Conservation (phyloP, 1,140 invertebrate genomes). For the Lasioglossum albipes region DNA sequence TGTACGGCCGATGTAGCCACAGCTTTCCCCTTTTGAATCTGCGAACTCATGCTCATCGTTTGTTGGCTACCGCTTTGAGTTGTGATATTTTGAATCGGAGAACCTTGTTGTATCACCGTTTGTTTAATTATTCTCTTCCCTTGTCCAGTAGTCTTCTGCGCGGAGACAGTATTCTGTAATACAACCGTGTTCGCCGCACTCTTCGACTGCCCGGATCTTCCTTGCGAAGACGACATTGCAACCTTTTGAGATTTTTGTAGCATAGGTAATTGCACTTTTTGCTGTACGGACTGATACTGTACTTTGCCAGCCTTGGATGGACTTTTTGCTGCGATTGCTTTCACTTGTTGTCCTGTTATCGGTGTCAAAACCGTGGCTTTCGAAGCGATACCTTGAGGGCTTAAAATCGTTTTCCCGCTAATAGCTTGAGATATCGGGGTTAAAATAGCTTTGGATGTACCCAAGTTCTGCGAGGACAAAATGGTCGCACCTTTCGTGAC, state of each 20-base stretch:
- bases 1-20: conserved; percentile 50
- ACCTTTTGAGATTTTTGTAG: conserved; percentile 68
- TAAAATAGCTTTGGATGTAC: conserved; percentile 80
- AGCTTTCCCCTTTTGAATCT: conserved; percentile 60
- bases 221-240: conserved; percentile 52
- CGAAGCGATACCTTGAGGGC: conserved; percentile 64
- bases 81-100: conserved; percentile 45
- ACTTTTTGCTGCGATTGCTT: conserved; percentile 75
- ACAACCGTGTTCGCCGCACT: conserved; percentile 57
- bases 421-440: conserved; percentile 69
- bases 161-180: conserved; percentile 58
- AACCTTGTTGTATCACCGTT: conserved; percentile 49
- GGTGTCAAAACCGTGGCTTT: conserved; percentile 79
- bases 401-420: conserved; percentile 62
- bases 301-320: conserved; percentile 70
- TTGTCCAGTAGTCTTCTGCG: conserved; percentile 47
- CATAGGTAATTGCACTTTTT: conserved; percentile 71
- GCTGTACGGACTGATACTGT: conserved; percentile 68
- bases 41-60: conserved; percentile 33
- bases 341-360: conserved; percentile 77
- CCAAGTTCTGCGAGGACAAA: conserved; percentile 62
- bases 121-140: conserved; percentile 66
- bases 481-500: conserved; percentile 65
- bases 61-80: conserved; percentile 44
- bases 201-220: conserved; percentile 47